Evolutionary conservation across 2,797 vertebrate genomes (phyloP), one percentile per base, ranked within the genome.

Genomic region (Takifugu ocellatus): DNA sequence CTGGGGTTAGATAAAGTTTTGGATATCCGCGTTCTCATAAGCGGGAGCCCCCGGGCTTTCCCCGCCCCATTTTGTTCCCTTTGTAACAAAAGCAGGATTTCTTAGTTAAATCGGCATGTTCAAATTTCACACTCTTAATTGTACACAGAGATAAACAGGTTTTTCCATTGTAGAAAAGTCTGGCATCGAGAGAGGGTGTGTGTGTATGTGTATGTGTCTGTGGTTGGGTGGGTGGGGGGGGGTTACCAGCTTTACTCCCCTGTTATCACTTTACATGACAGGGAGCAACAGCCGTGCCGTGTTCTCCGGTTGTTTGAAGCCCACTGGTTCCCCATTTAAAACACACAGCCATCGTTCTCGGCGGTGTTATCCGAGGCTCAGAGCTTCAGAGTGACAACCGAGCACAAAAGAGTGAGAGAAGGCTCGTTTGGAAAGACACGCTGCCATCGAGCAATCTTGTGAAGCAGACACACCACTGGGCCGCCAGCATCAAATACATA

Each of bases 71-170:
- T 88, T 91, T 91, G 85, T 88, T 82, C 86, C 79, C 85, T 90
- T 87, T 90, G 84, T 84, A 86, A 90, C 84, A 89, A 90, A 90
- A 86, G 84, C 78, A 31, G 72, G 72, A 73, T 89, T 87, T 90
- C 80, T 87, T 86, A 85, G 84, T 90, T 92, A 90, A 89, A 87
- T 74, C 80, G 52, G 54, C 87, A 74, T 90, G 90, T 91, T 89
- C 77, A 70, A 84, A 92, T 92, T 91, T 91, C 86, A 91, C 84
- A 84, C 86, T 90, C 79, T 73, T 92, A 89, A 91, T 90, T 90
- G 84, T 84, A 78, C 63, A 55, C 47, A 56, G 71, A 90, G 89
- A 90, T 91, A 90, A 91, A 90, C 78, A 84, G 80, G 83, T 85
- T 87, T 85, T 58, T 82, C 66, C 59, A 81, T 83, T 85, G 82